Base-by-base conservation (phyloP, 2,797 vertebrate species). In the Oreortyx pictus region DNA sequence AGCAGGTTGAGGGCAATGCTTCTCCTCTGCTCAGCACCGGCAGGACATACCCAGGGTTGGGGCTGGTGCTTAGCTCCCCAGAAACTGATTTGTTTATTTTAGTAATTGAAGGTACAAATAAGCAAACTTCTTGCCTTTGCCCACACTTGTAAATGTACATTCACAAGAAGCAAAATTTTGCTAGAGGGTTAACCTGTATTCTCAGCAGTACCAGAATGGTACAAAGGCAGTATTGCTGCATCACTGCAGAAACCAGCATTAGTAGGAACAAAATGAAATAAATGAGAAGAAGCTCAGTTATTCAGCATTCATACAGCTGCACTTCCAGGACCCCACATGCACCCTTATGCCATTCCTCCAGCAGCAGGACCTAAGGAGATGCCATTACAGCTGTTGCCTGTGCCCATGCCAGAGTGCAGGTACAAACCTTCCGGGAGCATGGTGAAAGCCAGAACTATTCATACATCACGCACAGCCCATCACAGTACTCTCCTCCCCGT, bases 241-340 rank as follows among this genome's bases (percentile, higher is more conserved):
- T 31, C 5, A 23, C 31, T 88, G 52, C 71, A 76, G 44, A 65
- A 39, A 33, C 37, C 37, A n/a, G 33, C 0, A 1, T 57, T 52
- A 49, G 20, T 20, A 67, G 79, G 33, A 76, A n/a, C 37, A 60
- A 75, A 84, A 79, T 22, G 11, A 67, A 60, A 49, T 14, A 14
- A 73, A 25, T 12, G 33, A 25, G 37, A 67, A 14, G 19, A 8
- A 16, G 18, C 12, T 13, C n/a, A 22, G 74, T n/a, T 27, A n/a
- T 16, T 14, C 16, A 27, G 54, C 41, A 44, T 71, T 59, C 6
- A 66, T 29, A 41, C 0, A 49, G 67, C 35, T 78, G 49, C 77
- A 33, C 29, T 68, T 24, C 19, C 14, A 79, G 67, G 46, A 7
- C 49, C 61, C 16, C 37, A 11, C 59, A 18, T 0, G 0, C 5